Evolutionary conservation across 2,113 vertebrate species (phyloP).

Genomic region (Hemichromis elongatus): DNA sequence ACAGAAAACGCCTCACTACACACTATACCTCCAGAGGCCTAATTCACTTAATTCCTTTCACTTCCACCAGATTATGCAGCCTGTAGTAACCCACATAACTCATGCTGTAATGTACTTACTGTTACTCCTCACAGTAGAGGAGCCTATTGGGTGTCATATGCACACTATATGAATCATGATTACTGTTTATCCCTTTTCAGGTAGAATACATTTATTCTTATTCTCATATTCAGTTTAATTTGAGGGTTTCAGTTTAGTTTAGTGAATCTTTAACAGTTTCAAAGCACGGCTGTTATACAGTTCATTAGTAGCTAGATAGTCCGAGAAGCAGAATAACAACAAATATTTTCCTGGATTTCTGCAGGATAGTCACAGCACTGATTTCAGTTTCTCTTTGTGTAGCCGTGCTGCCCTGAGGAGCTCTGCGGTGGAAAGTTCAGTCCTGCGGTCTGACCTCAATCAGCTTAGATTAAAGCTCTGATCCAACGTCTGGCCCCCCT

Average conservation of each 20-base stretch:
- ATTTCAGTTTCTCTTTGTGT: slow-evolving; percentile 41
- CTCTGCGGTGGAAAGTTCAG: slow-evolving; percentile 37
- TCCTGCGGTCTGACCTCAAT: slow-evolving; percentile 55
- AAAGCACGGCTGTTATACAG: neutral
- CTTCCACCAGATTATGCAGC: neutral
- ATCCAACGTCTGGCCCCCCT: slow-evolving; percentile 5
- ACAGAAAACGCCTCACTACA: neutral
- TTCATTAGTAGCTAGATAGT: neutral
- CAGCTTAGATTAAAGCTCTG: slow-evolving; percentile 50
- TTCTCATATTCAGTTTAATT: neutral
- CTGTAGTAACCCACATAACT: neutral
- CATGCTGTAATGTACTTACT: neutral
- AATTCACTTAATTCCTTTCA: neutral
- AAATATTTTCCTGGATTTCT: neutral
- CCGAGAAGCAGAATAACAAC: neutral
- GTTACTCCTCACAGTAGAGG: neutral
- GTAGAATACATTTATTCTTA: neutral
- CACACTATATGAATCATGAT: neutral
- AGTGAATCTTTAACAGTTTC: neutral
- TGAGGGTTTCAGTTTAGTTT: neutral
- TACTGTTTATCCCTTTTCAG: neutral
- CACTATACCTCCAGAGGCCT: neutral
- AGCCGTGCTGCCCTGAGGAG: slow-evolving; percentile 26
- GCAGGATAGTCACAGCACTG: neutral
- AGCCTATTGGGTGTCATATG: neutral